These are phyloP conservation scores for Aricia agestis DNA, from an alignment of 1,140 invertebrate genomes.

Conservation along the genomic window DNA sequence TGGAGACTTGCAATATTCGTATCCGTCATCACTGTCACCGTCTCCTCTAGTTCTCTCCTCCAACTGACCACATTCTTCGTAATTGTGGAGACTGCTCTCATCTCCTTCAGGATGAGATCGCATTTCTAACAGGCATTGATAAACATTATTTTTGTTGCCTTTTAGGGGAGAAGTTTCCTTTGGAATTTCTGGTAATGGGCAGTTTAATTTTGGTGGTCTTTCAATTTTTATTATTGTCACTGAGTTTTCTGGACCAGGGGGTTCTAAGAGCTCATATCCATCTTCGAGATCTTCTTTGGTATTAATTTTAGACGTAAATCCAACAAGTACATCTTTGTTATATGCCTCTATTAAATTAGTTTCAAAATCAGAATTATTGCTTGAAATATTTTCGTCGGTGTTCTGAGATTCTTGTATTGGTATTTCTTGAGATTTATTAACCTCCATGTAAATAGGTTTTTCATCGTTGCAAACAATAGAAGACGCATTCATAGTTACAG, in stretches of 20 bases:
- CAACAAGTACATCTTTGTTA: slow-evolving; percentile 62
- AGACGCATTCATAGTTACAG: slow-evolving; percentile 44
- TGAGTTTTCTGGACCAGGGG: slow-evolving; percentile 46
- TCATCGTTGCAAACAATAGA: slow-evolving; percentile 36
- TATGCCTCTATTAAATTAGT: slow-evolving; percentile 69
- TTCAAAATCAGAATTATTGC: slow-evolving; percentile 59
- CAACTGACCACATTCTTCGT: slow-evolving; percentile 64
- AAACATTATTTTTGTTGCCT: slow-evolving; percentile 57
- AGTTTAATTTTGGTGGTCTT: slow-evolving; percentile 64
- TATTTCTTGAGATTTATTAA: slow-evolving; percentile 37
- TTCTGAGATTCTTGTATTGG: slow-evolving; percentile 41
- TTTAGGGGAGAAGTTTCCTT: slow-evolving; percentile 32
- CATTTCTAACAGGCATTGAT: slow-evolving; percentile 67
- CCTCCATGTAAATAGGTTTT: slow-evolving; percentile 24
- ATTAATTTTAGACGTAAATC: slow-evolving; percentile 54
- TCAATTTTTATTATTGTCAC: slow-evolving; percentile 57
- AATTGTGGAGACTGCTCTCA: slow-evolving; percentile 67
- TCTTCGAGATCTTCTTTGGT: slow-evolving; percentile 51
- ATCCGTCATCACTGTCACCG: slow-evolving; percentile 69
- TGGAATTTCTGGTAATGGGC: slow-evolving; percentile 72
- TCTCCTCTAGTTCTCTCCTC: slow-evolving; percentile 64
- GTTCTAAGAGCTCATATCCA: slow-evolving; percentile 70
- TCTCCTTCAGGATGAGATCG: slow-evolving; percentile 67
- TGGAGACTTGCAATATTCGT: slow-evolving; percentile 71
- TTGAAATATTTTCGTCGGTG: slow-evolving; percentile 22